phyloP scores from a whole-genome alignment of 2,888 invertebrate species.

The Lasioglossum leucozonium region DNA sequence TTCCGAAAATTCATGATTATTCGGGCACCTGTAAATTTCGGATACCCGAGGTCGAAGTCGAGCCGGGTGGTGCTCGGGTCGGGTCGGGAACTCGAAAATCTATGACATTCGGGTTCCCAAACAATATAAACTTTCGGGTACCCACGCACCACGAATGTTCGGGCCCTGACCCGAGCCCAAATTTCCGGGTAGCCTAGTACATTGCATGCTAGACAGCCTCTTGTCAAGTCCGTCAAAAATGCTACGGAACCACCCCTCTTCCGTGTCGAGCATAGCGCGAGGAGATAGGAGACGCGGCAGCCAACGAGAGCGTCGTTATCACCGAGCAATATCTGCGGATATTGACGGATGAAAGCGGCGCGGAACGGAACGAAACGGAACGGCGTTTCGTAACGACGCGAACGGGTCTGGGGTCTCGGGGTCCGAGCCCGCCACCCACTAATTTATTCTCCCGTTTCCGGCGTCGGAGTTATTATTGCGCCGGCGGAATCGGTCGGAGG shows the following conservation, averaged over 20 bases:
- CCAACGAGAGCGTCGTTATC: constrained; percentile 5
- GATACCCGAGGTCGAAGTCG: too few relatives aligned
- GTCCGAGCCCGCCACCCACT: constrained; percentile 16
- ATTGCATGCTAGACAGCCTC: neutral
- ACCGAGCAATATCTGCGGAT: constrained; percentile 1
- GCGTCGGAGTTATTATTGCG: constrained; percentile 57
- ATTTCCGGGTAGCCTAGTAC: too few relatives aligned
- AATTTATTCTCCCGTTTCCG: constrained; percentile 53
- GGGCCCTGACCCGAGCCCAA: too few relatives aligned
- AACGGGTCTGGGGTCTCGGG: constrained; percentile 14
- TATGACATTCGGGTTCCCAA: too few relatives aligned
- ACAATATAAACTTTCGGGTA: too few relatives aligned
- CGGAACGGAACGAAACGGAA: neutral
- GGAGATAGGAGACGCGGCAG: neutral
- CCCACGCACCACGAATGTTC: too few relatives aligned
- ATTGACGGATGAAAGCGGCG: neutral
- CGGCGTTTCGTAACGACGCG: constrained; percentile 15
- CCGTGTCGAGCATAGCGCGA: neutral
- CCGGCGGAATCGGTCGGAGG: constrained; percentile 47
- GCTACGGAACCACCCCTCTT: neutral
- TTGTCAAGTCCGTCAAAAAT: neutral
- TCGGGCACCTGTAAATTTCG: too few relatives aligned
- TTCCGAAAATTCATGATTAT: too few relatives aligned
- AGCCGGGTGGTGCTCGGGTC: too few relatives aligned
- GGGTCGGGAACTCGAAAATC: too few relatives aligned